These are phyloP conservation scores for Amitus sp. DNA, from an alignment of 2,888 invertebrate species.

Conservation along the genomic window DNA sequence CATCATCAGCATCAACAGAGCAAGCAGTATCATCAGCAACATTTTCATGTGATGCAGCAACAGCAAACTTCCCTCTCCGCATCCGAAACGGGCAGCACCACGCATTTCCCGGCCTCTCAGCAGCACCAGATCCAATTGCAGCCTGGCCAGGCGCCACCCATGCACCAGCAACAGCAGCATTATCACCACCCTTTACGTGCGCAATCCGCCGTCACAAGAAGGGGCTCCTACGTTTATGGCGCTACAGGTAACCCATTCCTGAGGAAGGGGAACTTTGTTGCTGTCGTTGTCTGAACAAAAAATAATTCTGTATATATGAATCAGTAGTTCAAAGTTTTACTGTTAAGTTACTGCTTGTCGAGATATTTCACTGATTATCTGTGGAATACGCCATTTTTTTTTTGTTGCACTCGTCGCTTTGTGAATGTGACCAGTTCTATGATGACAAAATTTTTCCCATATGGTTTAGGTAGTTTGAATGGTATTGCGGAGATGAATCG, in stretches of 20 bases:
- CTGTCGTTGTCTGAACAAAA: no score
- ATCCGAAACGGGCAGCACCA: constrained; percentile 28
- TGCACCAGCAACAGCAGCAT: constrained; percentile 51
- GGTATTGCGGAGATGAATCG: no score
- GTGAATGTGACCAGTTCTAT: no score
- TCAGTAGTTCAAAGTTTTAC: no score
- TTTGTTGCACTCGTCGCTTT: no score
- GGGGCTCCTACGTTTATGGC: constrained; percentile 41
- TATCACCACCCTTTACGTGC: constrained; percentile 44
- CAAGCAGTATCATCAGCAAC: constrained; percentile 41
- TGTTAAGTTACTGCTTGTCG: no score
- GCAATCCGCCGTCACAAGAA: constrained; percentile 39
- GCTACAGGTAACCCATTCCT: constrained; percentile 44
- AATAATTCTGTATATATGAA: no score
- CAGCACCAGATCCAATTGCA: constrained; percentile 52
- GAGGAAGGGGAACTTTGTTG: neutral
- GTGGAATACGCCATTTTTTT: no score
- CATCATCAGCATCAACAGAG: constrained; percentile 42
- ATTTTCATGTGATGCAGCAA: constrained; percentile 37
- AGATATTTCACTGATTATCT: no score
- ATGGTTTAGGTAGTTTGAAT: no score
- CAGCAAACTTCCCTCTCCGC: constrained; percentile 18
- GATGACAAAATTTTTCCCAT: no score
- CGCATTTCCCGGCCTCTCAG: constrained; percentile 45
- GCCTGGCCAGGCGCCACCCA: constrained; percentile 48